Conservation (phyloP, 2,888 invertebrate genomes). For the Coronaproctus castanopsis region DNA sequence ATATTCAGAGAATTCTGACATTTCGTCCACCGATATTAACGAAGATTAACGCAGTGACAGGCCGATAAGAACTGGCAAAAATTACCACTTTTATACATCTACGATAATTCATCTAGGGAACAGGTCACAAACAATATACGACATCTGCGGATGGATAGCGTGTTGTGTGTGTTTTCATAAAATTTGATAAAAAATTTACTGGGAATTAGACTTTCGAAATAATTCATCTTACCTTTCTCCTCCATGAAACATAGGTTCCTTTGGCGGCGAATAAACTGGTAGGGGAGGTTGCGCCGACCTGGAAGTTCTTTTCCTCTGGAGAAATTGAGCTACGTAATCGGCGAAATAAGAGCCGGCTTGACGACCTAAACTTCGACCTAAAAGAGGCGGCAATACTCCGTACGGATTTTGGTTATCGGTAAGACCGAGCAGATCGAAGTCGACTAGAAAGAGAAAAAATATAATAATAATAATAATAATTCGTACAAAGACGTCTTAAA, state of each 20-base stretch:
- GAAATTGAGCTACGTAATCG: conserved; percentile 49
- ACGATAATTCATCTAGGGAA: too few species aligned
- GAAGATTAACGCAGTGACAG: background rate
- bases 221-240: conserved; percentile 42
- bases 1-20: too few species aligned
- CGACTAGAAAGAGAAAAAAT: conserved; percentile 36
- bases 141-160: too few species aligned
- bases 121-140: too few species aligned
- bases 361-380: conserved; percentile 51
- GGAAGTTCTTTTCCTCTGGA: conserved; percentile 35
- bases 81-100: background rate
- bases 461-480: too few species aligned
- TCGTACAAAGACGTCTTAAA: too few species aligned
- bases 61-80: background rate
- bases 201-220: too few species aligned
- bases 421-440: conserved; percentile 62
- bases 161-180: too few species aligned
- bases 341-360: conserved; percentile 47
- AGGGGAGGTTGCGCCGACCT: conserved; percentile 24
- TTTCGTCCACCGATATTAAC: too few species aligned
- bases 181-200: too few species aligned
- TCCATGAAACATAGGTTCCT: conserved; percentile 42
- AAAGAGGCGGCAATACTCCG: conserved; percentile 53
- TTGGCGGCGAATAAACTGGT: conserved; percentile 21
- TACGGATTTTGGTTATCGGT: conserved; percentile 78